Evolutionary conservation across 2,797 vertebrate species (phyloP), one percentile per base, ranked within the genome.

Genomic region (Sebastes kiyomatsui): DNA sequence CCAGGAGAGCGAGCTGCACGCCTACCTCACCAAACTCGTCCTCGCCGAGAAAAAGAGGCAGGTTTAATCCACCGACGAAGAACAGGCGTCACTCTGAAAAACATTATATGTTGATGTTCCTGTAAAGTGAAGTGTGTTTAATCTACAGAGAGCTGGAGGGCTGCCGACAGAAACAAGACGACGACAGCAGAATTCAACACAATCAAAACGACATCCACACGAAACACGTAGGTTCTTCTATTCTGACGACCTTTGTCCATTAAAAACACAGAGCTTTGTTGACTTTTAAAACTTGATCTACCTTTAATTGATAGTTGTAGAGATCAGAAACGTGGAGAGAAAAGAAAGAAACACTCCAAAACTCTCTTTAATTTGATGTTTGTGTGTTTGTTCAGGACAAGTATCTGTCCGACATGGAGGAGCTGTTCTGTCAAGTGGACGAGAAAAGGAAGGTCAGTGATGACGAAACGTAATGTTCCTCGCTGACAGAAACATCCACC

Each of bases 391-490:
- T 23, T 5, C 91, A 98, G 98, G 97, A 98, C 89, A 98, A 97
- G 78, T 97, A 96, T 77, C 90, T 98, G 71, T 95, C 96, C 1
- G 97, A 97, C 87, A 97, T 99, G 97, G 97, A 98, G 2, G 97
- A 99, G 75, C 96, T 99, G 60, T 99, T 99, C 92, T 97, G 97
- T 35, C 97, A 98, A 72, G 97, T 98, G 35, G 97, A 99, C 0
- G 97, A 98, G 90, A 98, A 97, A 86, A 96, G 97, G 88, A 98
- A 98, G 97, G 97, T 98, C 81, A 94, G 96, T 79, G 75, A 13
- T n/a, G 55, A 28, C 10, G 9, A 46, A 46, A 46, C 6, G 14
- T 46, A 16, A 46, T 3, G 14, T 46, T 42, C 38, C 14, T 42
- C 38, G 6, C 38, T 42, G 38, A 42, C 38, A 42, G 38, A 16